Conservation (phyloP, 2,797 vertebrate species). For the Astyanax mexicanus region DNA sequence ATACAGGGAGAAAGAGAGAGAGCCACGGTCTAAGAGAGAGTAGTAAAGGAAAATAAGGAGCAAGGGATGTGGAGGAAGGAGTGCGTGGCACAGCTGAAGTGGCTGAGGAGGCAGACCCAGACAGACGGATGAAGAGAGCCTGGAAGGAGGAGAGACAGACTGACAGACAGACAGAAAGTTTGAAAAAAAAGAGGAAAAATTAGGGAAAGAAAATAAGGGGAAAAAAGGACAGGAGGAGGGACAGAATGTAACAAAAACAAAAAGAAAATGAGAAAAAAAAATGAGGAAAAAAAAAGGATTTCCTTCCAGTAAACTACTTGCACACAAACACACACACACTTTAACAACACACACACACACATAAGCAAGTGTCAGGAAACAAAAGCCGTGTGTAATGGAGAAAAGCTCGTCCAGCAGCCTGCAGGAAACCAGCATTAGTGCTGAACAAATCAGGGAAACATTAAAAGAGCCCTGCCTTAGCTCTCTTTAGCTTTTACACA, state of each 20-base stretch:
- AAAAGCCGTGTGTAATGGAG: slow-evolving; percentile 16
- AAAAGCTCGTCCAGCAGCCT: slow-evolving; percentile 52
- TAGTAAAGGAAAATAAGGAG: slow-evolving; percentile 20
- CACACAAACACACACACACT: slow-evolving; percentile 34
- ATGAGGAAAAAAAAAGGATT: not conserved
- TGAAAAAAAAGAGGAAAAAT: not conserved
- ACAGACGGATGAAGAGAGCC: slow-evolving; percentile 22
- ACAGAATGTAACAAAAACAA: too few relatives aligned
- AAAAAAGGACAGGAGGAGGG: too few relatives aligned
- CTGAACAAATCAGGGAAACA: slow-evolving; percentile 73
- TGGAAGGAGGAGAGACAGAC: slow-evolving; percentile 54
- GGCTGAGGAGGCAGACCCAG: slow-evolving; percentile 41
- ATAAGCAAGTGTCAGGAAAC: slow-evolving; percentile 38
- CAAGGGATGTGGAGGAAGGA: slow-evolving; percentile 49
- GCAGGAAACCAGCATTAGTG: slow-evolving; percentile 63
- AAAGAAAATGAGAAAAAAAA: not conserved
- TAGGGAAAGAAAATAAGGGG: not conserved
- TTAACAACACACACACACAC: slow-evolving; percentile 49
- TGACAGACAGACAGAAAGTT: slow-evolving; percentile 52
- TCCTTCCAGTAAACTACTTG: not conserved
- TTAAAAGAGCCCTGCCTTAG: slow-evolving; percentile 44
- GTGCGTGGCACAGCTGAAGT: slow-evolving; percentile 51
- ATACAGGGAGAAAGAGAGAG: not conserved
- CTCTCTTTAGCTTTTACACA: slow-evolving; percentile 17
- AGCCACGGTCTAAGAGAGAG: not conserved